Conservation (phyloP, 2,113 vertebrate genomes). For the Elaphurus davidianus region DNA sequence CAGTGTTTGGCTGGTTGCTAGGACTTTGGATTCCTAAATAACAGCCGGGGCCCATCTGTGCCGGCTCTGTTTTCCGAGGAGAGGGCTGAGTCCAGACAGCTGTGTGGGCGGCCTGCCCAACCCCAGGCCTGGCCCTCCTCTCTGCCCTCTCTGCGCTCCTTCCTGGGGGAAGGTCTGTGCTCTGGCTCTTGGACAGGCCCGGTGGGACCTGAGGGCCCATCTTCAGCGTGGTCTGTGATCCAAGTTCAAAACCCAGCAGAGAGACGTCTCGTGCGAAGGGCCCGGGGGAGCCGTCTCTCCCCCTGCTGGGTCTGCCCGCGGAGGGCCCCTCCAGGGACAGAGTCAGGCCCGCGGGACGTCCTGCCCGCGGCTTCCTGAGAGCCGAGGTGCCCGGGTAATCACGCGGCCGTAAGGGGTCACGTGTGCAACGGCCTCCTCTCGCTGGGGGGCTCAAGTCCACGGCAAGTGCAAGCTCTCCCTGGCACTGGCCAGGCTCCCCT, state of each 20-base stretch:
- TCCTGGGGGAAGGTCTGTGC: slow-evolving; percentile 23
- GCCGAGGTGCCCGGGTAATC: background rate
- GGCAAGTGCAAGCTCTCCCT: background rate
- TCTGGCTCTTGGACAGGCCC: background rate
- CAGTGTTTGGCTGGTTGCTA: slow-evolving; percentile 76
- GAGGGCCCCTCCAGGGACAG: background rate
- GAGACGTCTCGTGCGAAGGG: background rate
- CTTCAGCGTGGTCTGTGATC: background rate
- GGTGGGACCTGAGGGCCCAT: background rate
- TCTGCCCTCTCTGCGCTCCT: background rate
- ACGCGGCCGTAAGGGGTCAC: background rate
- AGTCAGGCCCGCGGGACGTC: background rate
- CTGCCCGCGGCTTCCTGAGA: background rate
- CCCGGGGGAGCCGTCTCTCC: background rate
- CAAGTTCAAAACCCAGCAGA: background rate
- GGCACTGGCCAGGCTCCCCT: background rate
- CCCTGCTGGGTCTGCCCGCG: background rate
- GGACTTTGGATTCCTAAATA: slow-evolving; percentile 81
- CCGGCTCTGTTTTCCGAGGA: slow-evolving; percentile 59
- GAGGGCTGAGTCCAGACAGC: slow-evolving; percentile 62
- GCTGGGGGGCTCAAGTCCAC: background rate
- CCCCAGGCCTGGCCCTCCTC: background rate
- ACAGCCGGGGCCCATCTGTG: slow-evolving; percentile 70
- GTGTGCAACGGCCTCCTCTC: background rate
- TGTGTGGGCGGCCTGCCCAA: background rate